Base-by-base conservation (phyloP, 2,888 invertebrate genomes). In the Leucophora obtusa region DNA sequence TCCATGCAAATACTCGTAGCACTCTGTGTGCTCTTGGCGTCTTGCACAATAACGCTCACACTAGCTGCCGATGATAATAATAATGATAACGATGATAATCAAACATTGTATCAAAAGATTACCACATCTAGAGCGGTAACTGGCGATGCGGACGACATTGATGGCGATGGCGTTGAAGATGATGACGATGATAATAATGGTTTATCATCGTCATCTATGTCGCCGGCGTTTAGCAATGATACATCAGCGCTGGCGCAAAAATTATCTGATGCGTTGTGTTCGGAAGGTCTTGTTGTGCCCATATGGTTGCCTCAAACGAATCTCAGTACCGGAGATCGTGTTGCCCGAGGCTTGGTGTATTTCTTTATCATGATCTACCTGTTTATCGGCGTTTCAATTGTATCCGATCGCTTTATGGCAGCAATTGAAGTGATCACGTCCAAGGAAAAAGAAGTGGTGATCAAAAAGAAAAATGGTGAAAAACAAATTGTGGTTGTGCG, bases 371-470 rank as follows among this genome's bases (percentile, higher is more conserved):
- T 99, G 90, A 92, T 96, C 86, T 99, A 98, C 91, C 93, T 99
- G 89, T 99, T 99, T 92, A 96, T 99, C 88, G 99, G 99, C 73
- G 98, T 99, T 58, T 98, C 99, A 85, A 98, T 99, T 90, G 96
- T 99, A 84, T 98, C 99, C 84, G 99, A 99, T 90, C 94, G 98
- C 78, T 99, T 99, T 92, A 99, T 99, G 99, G 97, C 98, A 53
- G 96, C 98, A 86, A 99, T 99, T 89, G 99, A 99, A 92, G 98
- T 98, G 84, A 99, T 99, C 90, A 99, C 99, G 68, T 98, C 98
- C 0, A 95, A 98, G 89, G 99, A 99, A 90, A 96, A 97, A 86
- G 97, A 98, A 90, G 95, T 99, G 87, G 94, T 95, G 86, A 95
- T 99, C 79, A 96, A 96, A 87, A 95, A 96, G 83, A 94, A 96